Evolutionary conservation across 2,797 vertebrate species (phyloP).

Genomic region (Falco novaeseelandiae): DNA sequence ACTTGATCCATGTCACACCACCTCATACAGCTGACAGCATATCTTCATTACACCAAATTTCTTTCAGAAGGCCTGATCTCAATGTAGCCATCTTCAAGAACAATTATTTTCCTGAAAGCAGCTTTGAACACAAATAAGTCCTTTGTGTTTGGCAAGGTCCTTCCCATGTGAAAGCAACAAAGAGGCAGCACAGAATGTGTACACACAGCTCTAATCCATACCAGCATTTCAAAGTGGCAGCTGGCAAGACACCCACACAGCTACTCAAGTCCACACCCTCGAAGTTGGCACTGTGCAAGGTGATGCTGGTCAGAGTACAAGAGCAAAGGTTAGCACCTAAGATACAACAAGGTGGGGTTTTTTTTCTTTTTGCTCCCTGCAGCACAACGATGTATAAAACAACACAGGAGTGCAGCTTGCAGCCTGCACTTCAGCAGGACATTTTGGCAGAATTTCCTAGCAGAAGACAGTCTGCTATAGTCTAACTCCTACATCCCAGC

Average conservation of each 20-base stretch:
- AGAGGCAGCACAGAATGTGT: slow-evolving; percentile 48
- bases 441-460: slow-evolving; percentile 21
- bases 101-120: neutral
- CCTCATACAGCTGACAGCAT: neutral
- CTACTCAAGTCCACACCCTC: neutral
- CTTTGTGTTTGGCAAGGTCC: slow-evolving; percentile 57
- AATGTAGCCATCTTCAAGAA: neutral
- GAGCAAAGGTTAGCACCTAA: neutral
- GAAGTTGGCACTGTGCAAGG: neutral
- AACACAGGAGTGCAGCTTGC: neutral
- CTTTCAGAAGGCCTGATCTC: slow-evolving; percentile 4
- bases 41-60: neutral
- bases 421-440: slow-evolving; percentile 2
- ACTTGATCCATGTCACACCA: neutral
- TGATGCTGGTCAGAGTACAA: neutral
- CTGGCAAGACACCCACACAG: slow-evolving; percentile 60
- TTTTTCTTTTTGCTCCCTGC: neutral
- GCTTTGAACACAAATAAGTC: neutral
- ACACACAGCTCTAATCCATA: slow-evolving; percentile 57
- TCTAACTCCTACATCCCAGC: slow-evolving; percentile 50
- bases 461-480: slow-evolving; percentile 25
- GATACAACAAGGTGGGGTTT: neutral
- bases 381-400: neutral
- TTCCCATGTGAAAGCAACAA: slow-evolving; percentile 48
- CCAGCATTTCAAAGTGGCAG: slow-evolving; percentile 25